A percentile compares a stretch with the other conserved stretches of the same genome.
Conservation (phyloP, 2,113 vertebrate species). For the Stomatorhinus ivindoensis region DNA sequence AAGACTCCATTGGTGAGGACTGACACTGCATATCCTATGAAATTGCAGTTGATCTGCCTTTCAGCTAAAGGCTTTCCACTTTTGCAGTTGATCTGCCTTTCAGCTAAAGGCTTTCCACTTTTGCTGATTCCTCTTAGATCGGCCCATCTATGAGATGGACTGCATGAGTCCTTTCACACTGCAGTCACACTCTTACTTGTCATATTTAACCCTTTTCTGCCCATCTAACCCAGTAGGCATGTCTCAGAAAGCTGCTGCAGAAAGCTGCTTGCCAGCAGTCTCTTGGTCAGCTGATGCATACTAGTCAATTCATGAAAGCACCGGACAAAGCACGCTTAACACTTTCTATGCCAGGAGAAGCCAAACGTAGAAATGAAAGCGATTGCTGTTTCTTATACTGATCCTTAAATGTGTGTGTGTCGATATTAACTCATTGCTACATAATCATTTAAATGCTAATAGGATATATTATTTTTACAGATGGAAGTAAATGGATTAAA, state of each 20-base stretch:
- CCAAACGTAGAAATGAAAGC: neutral
- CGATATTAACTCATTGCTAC: neutral
- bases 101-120: neutral
- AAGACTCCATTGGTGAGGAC: neutral
- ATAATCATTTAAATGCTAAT: neutral
- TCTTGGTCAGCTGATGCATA: neutral
- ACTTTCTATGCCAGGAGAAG: neutral
- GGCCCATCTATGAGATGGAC: neutral
- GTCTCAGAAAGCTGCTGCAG: neutral
- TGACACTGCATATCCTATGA: neutral
- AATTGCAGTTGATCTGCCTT: neutral
- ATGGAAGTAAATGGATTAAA: neutral
- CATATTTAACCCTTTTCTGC: neutral
- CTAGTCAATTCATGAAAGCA: conserved; percentile 11
- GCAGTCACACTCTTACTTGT: neutral
- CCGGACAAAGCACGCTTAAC: neutral
- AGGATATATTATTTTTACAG: neutral
- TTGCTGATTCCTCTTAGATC: neutral
- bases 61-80: no score
- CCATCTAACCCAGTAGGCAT: neutral
- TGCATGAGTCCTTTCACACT: neutral
- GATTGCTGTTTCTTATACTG: neutral
- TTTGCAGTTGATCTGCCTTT: neutral
- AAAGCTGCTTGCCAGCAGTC: neutral
- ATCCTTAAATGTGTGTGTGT: neutral